These are phyloP conservation scores for Tetrao urogallus DNA, from an alignment of 2,113 vertebrate genomes.

Conservation along the genomic window DNA sequence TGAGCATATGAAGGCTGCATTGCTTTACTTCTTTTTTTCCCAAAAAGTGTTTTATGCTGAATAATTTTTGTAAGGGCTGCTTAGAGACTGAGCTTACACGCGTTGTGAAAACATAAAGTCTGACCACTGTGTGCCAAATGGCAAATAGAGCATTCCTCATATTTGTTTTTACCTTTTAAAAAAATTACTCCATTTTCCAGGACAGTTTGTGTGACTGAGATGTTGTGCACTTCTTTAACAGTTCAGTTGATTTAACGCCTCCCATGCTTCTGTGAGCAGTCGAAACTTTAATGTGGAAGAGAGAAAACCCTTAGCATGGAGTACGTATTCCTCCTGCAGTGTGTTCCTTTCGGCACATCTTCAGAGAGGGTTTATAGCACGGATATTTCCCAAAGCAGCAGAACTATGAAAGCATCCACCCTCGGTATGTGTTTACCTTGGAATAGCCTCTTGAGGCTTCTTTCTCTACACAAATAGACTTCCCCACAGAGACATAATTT, in stretches of 20 bases:
- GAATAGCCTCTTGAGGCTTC: background rate
- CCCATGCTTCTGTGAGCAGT: background rate
- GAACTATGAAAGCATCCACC: background rate
- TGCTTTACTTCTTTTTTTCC: background rate
- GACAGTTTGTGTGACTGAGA: background rate
- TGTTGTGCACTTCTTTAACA: background rate
- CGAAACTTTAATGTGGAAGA: background rate
- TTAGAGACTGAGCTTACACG: background rate
- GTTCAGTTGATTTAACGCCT: background rate
- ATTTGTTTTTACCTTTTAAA: background rate
- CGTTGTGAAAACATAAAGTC: background rate
- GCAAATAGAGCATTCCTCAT: background rate
- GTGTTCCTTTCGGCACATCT: background rate
- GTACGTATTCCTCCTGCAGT: background rate
- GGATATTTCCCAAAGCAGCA: background rate
- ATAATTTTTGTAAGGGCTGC: background rate
- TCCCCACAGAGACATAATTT: background rate
- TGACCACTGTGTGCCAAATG: background rate
- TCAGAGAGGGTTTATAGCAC: background rate
- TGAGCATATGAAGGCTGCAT: background rate
- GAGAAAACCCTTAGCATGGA: background rate
- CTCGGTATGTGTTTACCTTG: background rate
- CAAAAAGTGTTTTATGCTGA: background rate
- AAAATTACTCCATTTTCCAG: background rate
- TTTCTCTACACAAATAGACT: background rate